Evolutionary conservation across 2,888 invertebrate species (phyloP).

Genomic region (Trachelus tabidus): DNA sequence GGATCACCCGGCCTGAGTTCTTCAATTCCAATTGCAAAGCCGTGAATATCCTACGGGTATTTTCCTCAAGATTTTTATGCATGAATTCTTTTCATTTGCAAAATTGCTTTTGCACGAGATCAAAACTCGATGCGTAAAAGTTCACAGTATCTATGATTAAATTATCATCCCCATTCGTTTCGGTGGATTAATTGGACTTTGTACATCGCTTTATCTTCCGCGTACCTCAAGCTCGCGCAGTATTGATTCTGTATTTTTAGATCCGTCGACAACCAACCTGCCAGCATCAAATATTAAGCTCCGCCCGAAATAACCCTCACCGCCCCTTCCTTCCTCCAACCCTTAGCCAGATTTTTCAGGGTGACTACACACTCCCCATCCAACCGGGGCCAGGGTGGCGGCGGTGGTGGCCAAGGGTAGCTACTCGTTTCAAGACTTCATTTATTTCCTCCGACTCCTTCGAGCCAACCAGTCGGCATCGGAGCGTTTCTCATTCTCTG

Average conservation of each 20-base stretch:
- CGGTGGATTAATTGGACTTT: too few relatives aligned
- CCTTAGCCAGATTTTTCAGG: constrained; percentile 13
- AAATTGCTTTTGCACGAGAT: too few relatives aligned
- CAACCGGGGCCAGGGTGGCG: too few relatives aligned
- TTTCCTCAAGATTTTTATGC: not conserved
- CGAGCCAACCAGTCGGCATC: not conserved
- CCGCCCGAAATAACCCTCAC: constrained; percentile 32
- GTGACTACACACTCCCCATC: not conserved
- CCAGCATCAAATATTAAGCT: constrained; percentile 40
- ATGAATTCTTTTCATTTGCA: too few relatives aligned
- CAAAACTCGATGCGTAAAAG: too few relatives aligned
- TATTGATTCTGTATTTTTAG: constrained; percentile 49
- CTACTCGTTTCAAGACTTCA: not conserved
- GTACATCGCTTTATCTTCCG: too few relatives aligned
- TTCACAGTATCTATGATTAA: too few relatives aligned
- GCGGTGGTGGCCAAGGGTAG: too few relatives aligned
- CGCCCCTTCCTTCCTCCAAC: constrained; percentile 9
- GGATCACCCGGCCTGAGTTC: too few relatives aligned
- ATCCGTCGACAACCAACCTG: constrained; percentile 34
- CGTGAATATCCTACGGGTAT: not conserved
- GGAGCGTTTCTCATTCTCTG: not conserved
- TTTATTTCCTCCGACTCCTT: not conserved
- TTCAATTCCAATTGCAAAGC: too few relatives aligned
- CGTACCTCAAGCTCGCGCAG: not conserved
- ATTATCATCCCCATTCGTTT: too few relatives aligned